Conservation (phyloP, 2,888 invertebrate species). For the Acanthosepion lycidas region DNA sequence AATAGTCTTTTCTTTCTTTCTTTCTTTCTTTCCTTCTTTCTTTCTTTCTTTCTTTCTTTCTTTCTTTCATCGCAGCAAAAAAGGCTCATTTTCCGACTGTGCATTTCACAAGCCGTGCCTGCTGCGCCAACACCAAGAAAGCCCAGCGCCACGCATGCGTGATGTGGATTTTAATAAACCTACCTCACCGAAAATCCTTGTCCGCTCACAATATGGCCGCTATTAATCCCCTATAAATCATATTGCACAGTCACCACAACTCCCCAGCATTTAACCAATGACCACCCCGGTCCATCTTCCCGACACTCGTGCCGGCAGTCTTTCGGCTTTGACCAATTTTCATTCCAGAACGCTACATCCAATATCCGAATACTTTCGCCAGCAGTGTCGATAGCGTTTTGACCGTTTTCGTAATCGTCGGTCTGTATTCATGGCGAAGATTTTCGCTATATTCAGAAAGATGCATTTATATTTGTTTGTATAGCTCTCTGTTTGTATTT, state of each 20-base stretch:
- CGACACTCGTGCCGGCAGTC: background rate
- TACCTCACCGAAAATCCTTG: background rate
- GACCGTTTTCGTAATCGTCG: background rate
- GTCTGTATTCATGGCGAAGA: background rate
- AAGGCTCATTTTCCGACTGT: background rate
- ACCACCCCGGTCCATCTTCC: background rate
- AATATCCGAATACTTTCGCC: background rate
- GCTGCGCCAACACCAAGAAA: background rate
- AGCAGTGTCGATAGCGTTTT: background rate
- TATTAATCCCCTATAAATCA: conserved; percentile 33
- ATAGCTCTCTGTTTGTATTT: background rate
- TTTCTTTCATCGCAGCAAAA: background rate
- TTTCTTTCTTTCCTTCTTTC: background rate
- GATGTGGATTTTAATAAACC: background rate
- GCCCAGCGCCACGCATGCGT: background rate
- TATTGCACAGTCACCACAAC: background rate
- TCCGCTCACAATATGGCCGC: background rate
- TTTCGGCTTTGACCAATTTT: conserved; percentile 6
- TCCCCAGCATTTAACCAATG: background rate
- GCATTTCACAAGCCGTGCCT: background rate
- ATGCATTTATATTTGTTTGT: background rate
- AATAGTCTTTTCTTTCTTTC: background rate
- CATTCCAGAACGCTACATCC: background rate
- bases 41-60: background rate
- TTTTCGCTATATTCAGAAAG: background rate